phyloP scores from a whole-genome alignment of 2,797 vertebrate genomes.

The Bovichtus variegatus region DNA sequence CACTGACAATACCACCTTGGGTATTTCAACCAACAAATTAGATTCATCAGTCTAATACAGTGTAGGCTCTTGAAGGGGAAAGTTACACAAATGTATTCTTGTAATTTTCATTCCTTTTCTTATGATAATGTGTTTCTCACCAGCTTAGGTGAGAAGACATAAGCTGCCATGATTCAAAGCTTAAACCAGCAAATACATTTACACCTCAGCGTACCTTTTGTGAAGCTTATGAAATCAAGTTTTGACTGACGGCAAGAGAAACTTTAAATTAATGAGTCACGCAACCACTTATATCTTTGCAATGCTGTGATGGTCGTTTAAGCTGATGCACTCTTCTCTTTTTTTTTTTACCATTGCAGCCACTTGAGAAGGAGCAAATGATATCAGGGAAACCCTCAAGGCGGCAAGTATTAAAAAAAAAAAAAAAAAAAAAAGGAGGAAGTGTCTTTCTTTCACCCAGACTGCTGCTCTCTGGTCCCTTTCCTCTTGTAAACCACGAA shows the following conservation, averaged over 20 bases:
- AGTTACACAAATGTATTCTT: background rate
- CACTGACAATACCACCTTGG: slow-evolving; percentile 6
- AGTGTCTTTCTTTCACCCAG: slow-evolving; percentile 14
- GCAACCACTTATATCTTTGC: background rate
- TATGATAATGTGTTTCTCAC: background rate
- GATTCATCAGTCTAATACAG: slow-evolving; percentile 6
- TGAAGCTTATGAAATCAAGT: background rate
- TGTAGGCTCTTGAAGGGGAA: background rate
- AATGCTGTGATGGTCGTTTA: background rate
- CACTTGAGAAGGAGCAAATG: too few species aligned
- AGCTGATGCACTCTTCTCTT: background rate
- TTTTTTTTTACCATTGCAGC: too few species aligned
- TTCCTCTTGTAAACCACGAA: slow-evolving; percentile 2
- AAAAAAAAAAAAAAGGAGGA: background rate
- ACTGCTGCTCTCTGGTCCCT: background rate
- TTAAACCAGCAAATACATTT: background rate
- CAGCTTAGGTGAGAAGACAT: background rate
- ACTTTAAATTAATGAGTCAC: slow-evolving; percentile 10
- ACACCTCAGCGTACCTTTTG: background rate
- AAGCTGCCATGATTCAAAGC: background rate
- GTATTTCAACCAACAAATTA: slow-evolving; percentile 23
- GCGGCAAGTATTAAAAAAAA: background rate
- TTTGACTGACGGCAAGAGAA: background rate
- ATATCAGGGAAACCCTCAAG: background rate
- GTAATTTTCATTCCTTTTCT: background rate